Base-by-base conservation (phyloP, 1,140 invertebrate species). In the Drosophila paulistorum region DNA sequence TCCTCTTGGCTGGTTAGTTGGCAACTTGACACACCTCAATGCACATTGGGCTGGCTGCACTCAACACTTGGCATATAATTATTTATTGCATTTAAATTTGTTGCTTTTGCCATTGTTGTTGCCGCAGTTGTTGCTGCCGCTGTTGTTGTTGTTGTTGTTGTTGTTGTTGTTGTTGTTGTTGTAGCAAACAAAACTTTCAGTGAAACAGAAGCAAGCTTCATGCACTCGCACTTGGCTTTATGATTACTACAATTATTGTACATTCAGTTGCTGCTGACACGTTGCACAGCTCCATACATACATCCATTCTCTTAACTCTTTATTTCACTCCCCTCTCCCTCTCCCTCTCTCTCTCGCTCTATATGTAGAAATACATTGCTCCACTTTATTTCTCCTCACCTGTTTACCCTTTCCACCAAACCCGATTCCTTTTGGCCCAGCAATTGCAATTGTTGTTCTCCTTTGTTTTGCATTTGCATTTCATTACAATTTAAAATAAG, bases 31-130 rank as follows among this genome's bases (percentile, higher is more conserved):
- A 87, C 83, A 87, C 83, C 83, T 89, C 83, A 87, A 87, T 87
- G 83, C 84, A 71, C 83, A 84, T 78, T 51, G 45, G 45, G 45
- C 45, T 51, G 45, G 45, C 17, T 87, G 83, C 83, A 86, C 83
- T 86, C 83, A 86, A 87, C 83, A 86, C 83, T 86, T 86, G 83
- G 76, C 80, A 77, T 87, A 87, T 87, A 87, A 90, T 90, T 90
- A 90, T 90, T 90, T 90, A 90, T 90, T 90, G 85, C 83, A 90
- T 90, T 90, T 90, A 87, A 90, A 90, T 90, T 74, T 75, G 77
- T 80, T 81, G 85, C 35, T 60, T 59, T 74, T 74, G 70, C 75
- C 77, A 63, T 71, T 74, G 66, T 59, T 60, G 62, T 74, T 74
- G 70, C 75, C 77, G 60, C 69, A 71, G 66, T 60, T 67, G 14